Conservation (phyloP, 92 coral and sea anemone genomes). For the Porites cylindrica region DNA sequence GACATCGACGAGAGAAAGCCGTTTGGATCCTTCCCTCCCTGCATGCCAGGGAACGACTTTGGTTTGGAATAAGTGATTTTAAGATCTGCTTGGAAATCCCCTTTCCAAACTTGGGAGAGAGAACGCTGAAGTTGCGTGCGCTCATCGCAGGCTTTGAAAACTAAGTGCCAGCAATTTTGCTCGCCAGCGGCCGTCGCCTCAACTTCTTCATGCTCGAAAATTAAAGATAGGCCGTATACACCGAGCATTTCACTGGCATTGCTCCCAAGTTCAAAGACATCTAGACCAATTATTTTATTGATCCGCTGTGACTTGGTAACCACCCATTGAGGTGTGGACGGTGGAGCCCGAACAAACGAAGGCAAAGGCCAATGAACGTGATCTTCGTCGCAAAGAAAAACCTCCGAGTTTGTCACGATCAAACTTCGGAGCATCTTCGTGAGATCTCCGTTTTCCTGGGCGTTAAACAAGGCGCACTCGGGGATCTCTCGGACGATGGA, state of each 20-base stretch:
- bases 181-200: slow-evolving; percentile 39
- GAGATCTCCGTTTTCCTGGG: slow-evolving; percentile 72
- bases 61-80: slow-evolving; percentile 81
- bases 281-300: slow-evolving; percentile 87
- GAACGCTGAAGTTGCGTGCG: slow-evolving; percentile 96
- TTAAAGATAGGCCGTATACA: slow-evolving; percentile 84
- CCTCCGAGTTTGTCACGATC: slow-evolving; percentile 85
- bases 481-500: slow-evolving; percentile 90
- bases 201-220: slow-evolving; percentile 76
- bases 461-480: slow-evolving; percentile 48
- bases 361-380: slow-evolving; percentile 99
- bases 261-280: slow-evolving; percentile 81
- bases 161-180: slow-evolving; percentile 84
- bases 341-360: slow-evolving; percentile 89
- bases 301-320: slow-evolving; percentile 88
- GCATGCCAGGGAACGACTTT: slow-evolving; percentile 56
- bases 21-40: slow-evolving; percentile 50
- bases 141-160: slow-evolving; percentile 88
- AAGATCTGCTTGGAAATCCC: slow-evolving; percentile 85
- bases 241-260: slow-evolving; percentile 77
- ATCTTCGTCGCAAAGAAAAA: slow-evolving; percentile 96
- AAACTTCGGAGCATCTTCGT: slow-evolving; percentile 90
- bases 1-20: slow-evolving; percentile 49
- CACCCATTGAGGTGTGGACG: slow-evolving; percentile 99
- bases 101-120: slow-evolving; percentile 97